Percentiles rank a stretch among this genome's conserved stretches.
Evolutionary conservation across 2,888 invertebrate genomes (phyloP).

Genomic region (Lasioglossum oenotherae): DNA sequence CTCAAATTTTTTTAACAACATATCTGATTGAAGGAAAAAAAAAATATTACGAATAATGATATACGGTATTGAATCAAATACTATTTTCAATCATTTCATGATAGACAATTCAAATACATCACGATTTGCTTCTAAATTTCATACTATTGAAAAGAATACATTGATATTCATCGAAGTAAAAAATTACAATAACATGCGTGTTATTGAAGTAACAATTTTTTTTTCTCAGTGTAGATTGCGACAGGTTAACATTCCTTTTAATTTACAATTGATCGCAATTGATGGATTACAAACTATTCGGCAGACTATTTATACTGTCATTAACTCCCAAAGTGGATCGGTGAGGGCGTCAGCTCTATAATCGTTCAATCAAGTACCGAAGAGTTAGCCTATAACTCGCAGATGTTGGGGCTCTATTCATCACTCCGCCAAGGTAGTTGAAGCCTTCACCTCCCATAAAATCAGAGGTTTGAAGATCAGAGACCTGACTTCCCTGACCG

Average conservation of each 20-base stretch:
- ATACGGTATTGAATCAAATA: no score
- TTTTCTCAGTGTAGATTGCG: no score
- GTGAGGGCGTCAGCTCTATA: not conserved
- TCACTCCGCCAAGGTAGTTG: not conserved
- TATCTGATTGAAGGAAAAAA: no score
- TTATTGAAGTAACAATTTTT: no score
- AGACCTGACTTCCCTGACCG: not conserved
- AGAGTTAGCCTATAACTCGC: constrained; percentile 7
- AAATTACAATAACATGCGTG: no score
- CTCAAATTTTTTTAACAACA: no score
- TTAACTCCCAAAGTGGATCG: not conserved
- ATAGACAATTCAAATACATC: no score
- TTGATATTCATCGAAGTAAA: no score
- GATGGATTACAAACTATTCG: not conserved
- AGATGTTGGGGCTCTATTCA: constrained; percentile 3
- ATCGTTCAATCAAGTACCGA: constrained; percentile 3
- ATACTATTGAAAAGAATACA: no score
- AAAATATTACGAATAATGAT: no score
- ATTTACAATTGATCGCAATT: not conserved
- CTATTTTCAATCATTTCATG: no score
- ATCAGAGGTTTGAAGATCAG: not conserved
- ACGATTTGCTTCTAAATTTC: no score
- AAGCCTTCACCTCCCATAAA: constrained; percentile 1
- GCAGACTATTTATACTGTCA: not conserved
- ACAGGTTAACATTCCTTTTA: not conserved